Percentiles rank a stretch among this genome's conserved stretches.
These are phyloP conservation scores for Tylochromis polylepis DNA, from an alignment of 2,113 vertebrate species.

Conservation along the genomic window DNA sequence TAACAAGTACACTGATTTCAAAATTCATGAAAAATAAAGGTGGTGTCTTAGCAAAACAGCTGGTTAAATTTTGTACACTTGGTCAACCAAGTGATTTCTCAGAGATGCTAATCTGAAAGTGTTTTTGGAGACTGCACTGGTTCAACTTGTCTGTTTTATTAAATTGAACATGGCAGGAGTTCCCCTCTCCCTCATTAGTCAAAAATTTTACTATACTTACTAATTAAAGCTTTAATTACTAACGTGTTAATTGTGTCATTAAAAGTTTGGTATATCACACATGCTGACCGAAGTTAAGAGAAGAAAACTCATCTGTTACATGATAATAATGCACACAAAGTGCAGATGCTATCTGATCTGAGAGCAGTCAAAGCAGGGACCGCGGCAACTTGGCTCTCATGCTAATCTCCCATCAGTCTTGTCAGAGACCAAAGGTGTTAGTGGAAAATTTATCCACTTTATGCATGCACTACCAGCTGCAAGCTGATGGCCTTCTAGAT, in stretches of 20 bases:
- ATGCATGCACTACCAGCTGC: background rate
- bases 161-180: background rate
- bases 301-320: background rate
- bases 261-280: background rate
- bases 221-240: background rate
- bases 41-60: background rate
- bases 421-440: background rate
- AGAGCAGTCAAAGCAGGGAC: background rate
- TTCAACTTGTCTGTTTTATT: background rate
- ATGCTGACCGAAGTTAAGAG: rapidly evolving
- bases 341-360: background rate
- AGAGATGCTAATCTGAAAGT: background rate
- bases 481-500: background rate
- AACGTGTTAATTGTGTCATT: background rate
- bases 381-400: rapidly evolving
- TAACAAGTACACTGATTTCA: background rate
- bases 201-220: background rate
- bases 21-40: background rate
- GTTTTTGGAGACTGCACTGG: background rate
- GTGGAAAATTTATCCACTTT: background rate
- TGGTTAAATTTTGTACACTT: background rate
- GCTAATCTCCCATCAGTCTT: background rate
- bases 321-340: background rate
- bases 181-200: background rate
- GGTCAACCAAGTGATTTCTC: background rate